phyloP scores from a whole-genome alignment of 1,140 invertebrate genomes.

The Bombus vancouverensis region DNA sequence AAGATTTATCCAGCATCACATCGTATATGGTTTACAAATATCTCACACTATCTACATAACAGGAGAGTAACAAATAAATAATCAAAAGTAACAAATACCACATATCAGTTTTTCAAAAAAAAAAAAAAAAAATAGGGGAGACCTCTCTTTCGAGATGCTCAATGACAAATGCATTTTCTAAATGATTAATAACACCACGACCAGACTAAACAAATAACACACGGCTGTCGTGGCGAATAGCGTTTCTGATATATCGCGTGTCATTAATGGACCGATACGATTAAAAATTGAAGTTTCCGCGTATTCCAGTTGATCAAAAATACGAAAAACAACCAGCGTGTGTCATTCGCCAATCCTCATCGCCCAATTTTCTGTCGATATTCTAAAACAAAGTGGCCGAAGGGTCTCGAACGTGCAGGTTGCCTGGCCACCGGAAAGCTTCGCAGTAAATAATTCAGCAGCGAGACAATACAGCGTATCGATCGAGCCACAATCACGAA shows the following conservation, averaged over 20 bases:
- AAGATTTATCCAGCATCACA: too few species aligned
- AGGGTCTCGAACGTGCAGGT: neutral
- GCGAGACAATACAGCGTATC: constrained; percentile 26
- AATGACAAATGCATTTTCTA: neutral
- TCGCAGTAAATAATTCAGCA: constrained; percentile 24
- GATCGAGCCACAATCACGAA: constrained; percentile 24
- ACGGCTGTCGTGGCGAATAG: neutral
- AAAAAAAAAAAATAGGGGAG: neutral
- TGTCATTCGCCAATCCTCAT: too few species aligned
- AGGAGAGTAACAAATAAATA: too few species aligned
- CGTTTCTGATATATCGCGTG: neutral
- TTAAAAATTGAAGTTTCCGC: neutral
- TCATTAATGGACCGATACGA: neutral
- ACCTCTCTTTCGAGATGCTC: neutral
- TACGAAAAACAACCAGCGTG: neutral
- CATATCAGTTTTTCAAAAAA: too few species aligned
- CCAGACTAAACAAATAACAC: neutral
- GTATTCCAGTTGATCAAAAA: neutral
- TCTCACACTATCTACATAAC: too few species aligned
- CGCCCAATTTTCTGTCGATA: too few species aligned
- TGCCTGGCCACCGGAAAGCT: neutral
- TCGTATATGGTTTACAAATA: too few species aligned
- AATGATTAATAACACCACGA: neutral
- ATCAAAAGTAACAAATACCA: too few species aligned
- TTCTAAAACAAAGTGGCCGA: neutral